Percentiles rank a stretch among this genome's conserved stretches.
Conservation (phyloP, 2,888 invertebrate species). For the Morpho achilles region DNA sequence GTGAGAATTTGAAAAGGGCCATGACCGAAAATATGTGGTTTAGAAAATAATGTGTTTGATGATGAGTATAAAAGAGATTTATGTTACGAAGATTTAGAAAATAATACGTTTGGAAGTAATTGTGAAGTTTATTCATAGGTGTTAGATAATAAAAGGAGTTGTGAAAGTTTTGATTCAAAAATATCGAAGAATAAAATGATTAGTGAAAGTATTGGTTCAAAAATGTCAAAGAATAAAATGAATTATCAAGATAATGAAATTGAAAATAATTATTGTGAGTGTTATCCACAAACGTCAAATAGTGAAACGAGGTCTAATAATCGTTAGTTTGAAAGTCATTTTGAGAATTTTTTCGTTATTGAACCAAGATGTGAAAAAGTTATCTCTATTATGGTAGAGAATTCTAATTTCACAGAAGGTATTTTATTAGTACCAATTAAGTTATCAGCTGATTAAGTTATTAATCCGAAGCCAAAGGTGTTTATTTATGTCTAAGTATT, state of each 20-base stretch:
- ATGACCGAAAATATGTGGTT: too few species aligned
- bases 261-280: neutral
- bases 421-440: too few species aligned
- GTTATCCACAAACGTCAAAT: neutral
- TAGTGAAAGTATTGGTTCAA: neutral
- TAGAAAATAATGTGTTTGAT: too few species aligned
- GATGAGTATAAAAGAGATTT: neutral
- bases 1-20: too few species aligned
- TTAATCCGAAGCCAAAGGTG: constrained; percentile 5
- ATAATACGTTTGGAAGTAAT: neutral
- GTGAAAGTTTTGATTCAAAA: too few species aligned
- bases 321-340: constrained; percentile 7
- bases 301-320: neutral
- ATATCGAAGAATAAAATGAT: neutral
- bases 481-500: constrained; percentile 17
- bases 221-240: neutral
- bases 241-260: neutral
- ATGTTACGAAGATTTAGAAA: neutral
- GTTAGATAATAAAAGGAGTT: neutral
- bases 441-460: neutral
- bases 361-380: constrained; percentile 20
- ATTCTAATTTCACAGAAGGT: too few species aligned
- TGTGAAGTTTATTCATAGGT: neutral
- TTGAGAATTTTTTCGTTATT: constrained; percentile 5
- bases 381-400: neutral